Evolutionary conservation across 2,797 vertebrate species (phyloP), one percentile per base, ranked within the genome.

Genomic region (Mareca strepera): DNA sequence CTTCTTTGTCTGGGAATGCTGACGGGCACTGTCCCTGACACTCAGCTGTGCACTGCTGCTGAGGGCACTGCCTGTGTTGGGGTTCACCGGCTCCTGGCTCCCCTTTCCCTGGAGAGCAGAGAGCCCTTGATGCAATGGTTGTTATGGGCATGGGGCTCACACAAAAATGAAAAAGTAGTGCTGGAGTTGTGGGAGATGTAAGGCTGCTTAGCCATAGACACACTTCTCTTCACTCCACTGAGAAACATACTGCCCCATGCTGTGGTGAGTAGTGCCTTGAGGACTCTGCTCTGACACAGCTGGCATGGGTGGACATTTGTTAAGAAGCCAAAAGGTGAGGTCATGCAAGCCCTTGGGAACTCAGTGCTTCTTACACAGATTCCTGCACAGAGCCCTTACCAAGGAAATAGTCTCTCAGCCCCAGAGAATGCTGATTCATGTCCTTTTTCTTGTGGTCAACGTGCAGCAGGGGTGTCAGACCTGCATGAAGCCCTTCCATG

Each of bases 41-140:
- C 15, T 1, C 4, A 56, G 28, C 8, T 73, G 21, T 46, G 37
- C 8, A 7, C 13, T 2, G 4, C 1, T 63, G 25, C 6, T 41
- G 12, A 84, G 25, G 16, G 20, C 26, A 48, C 28, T 74, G 50
- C 17, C 26, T 16, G 6, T 64, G 56, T 9, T n/a, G 11, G 9
- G 11, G 18, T 28, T 25, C 25, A 78, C 53, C 28, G 8, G 11
- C 29, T 73, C 12, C 41, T 43, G 73, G 15, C 6, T 77, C 29
- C 31, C 7, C 15, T 46, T 82, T 17, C 13, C 29, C 12, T n/a
- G 72, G 26, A 3, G 7, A 58, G 35, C 13, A 78, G 26, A 64
- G 8, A 59, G 22, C 16, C 5, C 29, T 70, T 80, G 12, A 16
- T 66, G 44, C 0, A 1, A 7, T 6, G 6, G 16, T 46, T 37